Evolutionary conservation across 2,888 invertebrate genomes (phyloP), one percentile per base, ranked within the genome.

Genomic region (Heteropelma amictum): DNA sequence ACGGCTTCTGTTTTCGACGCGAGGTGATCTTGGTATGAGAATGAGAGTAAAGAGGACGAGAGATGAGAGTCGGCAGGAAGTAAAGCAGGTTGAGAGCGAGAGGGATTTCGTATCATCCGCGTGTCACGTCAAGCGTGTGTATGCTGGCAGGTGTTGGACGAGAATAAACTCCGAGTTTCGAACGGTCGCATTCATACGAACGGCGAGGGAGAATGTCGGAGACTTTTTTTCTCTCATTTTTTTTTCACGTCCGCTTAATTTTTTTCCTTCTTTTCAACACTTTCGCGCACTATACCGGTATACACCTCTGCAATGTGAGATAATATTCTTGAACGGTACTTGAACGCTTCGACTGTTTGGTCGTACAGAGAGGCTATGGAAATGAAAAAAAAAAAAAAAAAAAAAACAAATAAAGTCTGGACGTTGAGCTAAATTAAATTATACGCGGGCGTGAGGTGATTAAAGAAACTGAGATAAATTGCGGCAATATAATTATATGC

Each of bases 1-100:
- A 75, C 76, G 77, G 85, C 86, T 86, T 83, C 86, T 86, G 86
- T 86, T 84, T 85, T 86, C 79, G 81, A 80, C 79, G 64, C 51
- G 81, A 83, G 81, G 83, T 80, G n/a, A 28, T 74, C 75, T 65
- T 69, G 71, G 75, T 75, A 74, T 76, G 76, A 77, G 77, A 69
- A 78, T 64, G 72, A 64, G 47, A 51, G 49, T 49, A 35, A 7
- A 17, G 51, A 47, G 58, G 60, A 67, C n/a, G n/a, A n/a, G n/a
- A n/a, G n/a, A n/a, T n/a, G 73, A 21, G 47, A 60, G 42, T 35
- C 40, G 21, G 19, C n/a, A 17, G 30, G 21, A 33, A 21, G 17
- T 26, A 35, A 56, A 58, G 71, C 58, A 30, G 40, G 23, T 14
- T 42, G 51, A 47, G 45, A 33, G 35, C 61, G 51, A 67, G 38